These are phyloP conservation scores for Sarotherodon lohbergeri DNA, from an alignment of 2,113 vertebrate species.

Conservation along the genomic window DNA sequence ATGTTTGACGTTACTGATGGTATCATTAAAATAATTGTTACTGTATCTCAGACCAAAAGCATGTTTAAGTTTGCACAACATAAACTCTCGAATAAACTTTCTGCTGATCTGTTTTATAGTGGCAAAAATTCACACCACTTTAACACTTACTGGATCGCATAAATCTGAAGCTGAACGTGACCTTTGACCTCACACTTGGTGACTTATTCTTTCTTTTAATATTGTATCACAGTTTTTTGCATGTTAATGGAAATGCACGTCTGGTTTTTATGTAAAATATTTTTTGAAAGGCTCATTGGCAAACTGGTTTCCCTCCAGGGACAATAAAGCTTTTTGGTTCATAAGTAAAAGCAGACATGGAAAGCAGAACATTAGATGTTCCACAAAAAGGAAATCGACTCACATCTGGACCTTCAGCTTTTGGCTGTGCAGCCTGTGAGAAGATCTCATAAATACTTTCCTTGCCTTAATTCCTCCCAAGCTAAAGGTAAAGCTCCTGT, in stretches of 20 bases:
- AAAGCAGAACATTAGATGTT: neutral
- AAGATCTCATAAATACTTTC: neutral
- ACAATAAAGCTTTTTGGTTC: neutral
- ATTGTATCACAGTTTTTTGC: neutral
- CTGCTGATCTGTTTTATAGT: neutral
- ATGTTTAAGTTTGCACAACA: neutral
- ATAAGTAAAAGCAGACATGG: conserved; percentile 2
- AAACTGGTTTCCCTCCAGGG: neutral
- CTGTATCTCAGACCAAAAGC: neutral
- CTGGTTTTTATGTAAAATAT: neutral
- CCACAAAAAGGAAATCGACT: neutral
- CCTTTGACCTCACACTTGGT: neutral
- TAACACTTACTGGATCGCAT: neutral
- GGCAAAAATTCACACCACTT: neutral
- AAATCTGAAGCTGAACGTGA: neutral
- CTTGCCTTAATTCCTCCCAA: neutral
- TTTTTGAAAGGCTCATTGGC: neutral
- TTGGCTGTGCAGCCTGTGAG: neutral
- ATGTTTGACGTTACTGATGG: neutral
- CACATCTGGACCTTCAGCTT: neutral
- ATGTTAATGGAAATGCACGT: neutral
- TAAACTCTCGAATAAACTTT: neutral
- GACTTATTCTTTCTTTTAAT: neutral
- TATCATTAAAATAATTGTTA: neutral
- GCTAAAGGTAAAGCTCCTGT: neutral